Conservation (phyloP, 2,797 vertebrate species). For the Mormyrus hasselquistii region DNA sequence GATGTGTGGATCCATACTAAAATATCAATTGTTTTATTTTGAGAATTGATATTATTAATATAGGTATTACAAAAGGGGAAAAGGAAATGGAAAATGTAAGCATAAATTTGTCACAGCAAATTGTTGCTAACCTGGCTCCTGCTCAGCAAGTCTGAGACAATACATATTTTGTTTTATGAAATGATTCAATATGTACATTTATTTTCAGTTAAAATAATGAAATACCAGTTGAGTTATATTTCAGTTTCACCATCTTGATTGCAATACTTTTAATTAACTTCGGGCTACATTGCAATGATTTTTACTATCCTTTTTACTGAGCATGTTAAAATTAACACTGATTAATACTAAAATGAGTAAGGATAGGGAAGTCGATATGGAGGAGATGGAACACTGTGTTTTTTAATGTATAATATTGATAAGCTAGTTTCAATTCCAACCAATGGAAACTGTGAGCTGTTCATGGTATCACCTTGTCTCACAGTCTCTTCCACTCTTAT, state of each 20-base stretch:
- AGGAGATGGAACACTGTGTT: constrained; percentile 71
- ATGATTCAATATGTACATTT: background rate
- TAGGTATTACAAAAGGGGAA: too few species aligned
- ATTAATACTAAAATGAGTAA: constrained; percentile 52
- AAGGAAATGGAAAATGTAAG: too few species aligned
- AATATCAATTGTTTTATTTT: too few species aligned
- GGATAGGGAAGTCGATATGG: constrained; percentile 65
- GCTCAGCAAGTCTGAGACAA: background rate
- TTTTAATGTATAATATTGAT: background rate
- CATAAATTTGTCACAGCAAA: too few species aligned
- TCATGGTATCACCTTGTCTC: too few species aligned
- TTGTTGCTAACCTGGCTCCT: too few species aligned
- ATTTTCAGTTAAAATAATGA: background rate
- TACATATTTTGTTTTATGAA: background rate
- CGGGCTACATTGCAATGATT: background rate
- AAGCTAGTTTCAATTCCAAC: background rate
- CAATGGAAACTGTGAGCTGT: background rate
- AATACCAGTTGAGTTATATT: background rate
- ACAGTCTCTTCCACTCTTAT: constrained; percentile 31
- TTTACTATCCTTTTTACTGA: background rate
- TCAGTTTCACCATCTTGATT: background rate
- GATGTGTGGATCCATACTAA: too few species aligned
- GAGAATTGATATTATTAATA: too few species aligned
- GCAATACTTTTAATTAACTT: background rate
- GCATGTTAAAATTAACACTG: background rate